Conservation (phyloP, 2,888 invertebrate species). For the Crioceris asparagi region DNA sequence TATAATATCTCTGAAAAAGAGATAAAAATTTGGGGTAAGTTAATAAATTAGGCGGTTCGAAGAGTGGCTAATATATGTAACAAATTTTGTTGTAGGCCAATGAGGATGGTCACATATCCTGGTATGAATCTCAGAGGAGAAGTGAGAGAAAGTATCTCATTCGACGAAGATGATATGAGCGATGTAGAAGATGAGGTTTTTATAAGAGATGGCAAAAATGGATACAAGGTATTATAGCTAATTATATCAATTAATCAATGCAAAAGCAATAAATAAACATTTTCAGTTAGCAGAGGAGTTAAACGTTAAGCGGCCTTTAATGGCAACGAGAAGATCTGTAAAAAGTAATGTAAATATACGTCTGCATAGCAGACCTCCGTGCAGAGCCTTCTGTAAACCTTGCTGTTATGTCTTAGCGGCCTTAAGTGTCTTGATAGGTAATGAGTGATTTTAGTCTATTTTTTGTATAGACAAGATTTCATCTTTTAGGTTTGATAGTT, state of each 20-base stretch:
- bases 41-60: too few relatives aligned
- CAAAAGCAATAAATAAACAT: too few relatives aligned
- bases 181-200: conserved; percentile 72
- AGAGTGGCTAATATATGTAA: too few relatives aligned
- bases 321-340: conserved; percentile 59
- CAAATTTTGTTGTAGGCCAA: too few relatives aligned
- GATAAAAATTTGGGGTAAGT: too few relatives aligned
- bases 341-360: conserved; percentile 40
- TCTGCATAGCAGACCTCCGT: conserved; percentile 44
- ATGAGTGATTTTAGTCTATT: conserved; percentile 4
- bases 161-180: conserved; percentile 61
- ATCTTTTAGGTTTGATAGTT: conserved; percentile 46
- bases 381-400: conserved; percentile 50
- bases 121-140: conserved; percentile 48
- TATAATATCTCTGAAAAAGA: too few relatives aligned
- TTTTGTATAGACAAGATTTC: conserved; percentile 1
- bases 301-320: conserved; percentile 59
- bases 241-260: too few relatives aligned
- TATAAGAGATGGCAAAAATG: conserved; percentile 58
- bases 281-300: conserved; percentile 52
- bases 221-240: conserved; percentile 50
- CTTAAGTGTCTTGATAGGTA: conserved; percentile 47
- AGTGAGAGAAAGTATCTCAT: conserved; percentile 50
- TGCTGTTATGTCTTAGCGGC: conserved; percentile 55
- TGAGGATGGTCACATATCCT: conserved; percentile 46